Base-by-base conservation (phyloP, 2,888 invertebrate genomes). In the Congeria kusceri region DNA sequence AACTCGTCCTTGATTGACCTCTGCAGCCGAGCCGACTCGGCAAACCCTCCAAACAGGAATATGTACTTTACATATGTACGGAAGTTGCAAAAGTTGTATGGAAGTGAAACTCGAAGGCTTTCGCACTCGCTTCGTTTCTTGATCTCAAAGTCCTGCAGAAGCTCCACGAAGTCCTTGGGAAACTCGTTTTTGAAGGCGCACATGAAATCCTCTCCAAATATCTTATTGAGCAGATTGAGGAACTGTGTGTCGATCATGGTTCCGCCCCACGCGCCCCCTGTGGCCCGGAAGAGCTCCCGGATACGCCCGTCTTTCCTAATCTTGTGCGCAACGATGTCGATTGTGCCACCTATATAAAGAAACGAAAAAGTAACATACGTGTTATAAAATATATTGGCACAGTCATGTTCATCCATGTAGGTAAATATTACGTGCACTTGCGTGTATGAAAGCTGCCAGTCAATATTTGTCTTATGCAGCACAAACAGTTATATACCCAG, bases 261-360 rank as follows among this genome's bases (percentile, higher is more conserved):
- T 1, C 90, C 91, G 7, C 90, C 91, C 91, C 91, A 91, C 3
- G 90, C 91, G 0, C 91, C 91, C 11, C 91, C 91, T 9, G 90
- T 91, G n/a, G 91, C 91, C 15, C 90, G 86, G 77, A 90, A 90
- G 56, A 91, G 63, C 71, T 91, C 91, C 46, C 88, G 79, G 32
- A 91, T 88, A 5, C 88, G 83, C 0, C 89, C 88, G 69, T 90
- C 90, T 73, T 90, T 90, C 1, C 90, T 80, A 9, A 91, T 86
- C 78, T 91, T 90, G 85, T 91, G 91, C 1, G 90, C 90, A 20
- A 90, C 90, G n/a, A 89, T 89, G 59, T 91, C 91, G 18, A 91
- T 90, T 3, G 91, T 91, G 11, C 91, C 91, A 72, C 91, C 91
- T 91, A 84, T 25, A 80, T 9, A 15, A 29, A 23, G 0, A 32